These are phyloP conservation scores for Planococcus citri DNA, from an alignment of 1,140 invertebrate genomes.

Conservation along the genomic window DNA sequence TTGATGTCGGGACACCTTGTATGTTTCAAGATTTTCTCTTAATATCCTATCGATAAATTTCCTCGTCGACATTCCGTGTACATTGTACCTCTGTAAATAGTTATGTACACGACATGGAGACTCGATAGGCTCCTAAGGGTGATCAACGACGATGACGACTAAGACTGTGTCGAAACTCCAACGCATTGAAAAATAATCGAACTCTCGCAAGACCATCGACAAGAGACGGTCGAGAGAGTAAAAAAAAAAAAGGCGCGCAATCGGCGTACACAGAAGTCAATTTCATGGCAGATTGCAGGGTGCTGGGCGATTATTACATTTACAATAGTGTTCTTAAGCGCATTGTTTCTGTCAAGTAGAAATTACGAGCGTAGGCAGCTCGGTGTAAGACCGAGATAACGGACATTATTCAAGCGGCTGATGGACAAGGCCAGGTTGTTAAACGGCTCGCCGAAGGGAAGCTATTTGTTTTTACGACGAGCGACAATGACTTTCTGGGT, in stretches of 20 bases:
- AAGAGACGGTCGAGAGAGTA: neutral
- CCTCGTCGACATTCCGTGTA: too few species aligned
- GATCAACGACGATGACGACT: too few species aligned
- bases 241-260: too few species aligned
- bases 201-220: neutral
- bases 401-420: neutral
- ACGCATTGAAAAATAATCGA: neutral
- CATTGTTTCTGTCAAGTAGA: constrained; percentile 9
- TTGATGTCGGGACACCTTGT: too few species aligned
- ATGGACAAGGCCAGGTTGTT: constrained; percentile 1
- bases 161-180: too few species aligned
- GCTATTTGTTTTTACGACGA: constrained; percentile 16
- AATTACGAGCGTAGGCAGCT: constrained; percentile 5
- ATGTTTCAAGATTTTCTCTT: too few species aligned
- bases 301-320: neutral
- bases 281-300: too few species aligned
- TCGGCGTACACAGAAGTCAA: too few species aligned
- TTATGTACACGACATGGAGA: too few species aligned
- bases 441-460: neutral
- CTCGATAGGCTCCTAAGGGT: too few species aligned
- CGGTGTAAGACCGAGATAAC: neutral
- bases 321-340: neutral
- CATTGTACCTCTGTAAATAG: too few species aligned
- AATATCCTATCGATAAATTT: too few species aligned
- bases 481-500: constrained; percentile 10